Base-by-base conservation (phyloP, 2,113 vertebrate species). In the Triplophysa tibetana region DNA sequence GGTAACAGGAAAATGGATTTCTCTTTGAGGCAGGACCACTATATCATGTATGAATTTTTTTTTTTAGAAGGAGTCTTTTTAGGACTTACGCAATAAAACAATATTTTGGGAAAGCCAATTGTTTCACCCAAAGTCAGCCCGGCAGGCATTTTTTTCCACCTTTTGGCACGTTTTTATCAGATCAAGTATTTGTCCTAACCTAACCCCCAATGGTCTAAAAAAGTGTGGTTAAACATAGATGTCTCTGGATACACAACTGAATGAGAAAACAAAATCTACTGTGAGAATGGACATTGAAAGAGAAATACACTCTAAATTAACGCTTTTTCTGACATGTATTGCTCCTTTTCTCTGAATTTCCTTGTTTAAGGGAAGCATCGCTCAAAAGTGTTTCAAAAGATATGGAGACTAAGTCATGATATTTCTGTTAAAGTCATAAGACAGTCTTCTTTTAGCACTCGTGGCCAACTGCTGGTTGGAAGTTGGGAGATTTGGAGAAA, bases 351-450 rank as follows among this genome's bases (percentile, higher is more conserved):
- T 24, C 58, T 61, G 58, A 48, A 48, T 62, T 43, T 75, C 56
- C 33, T 75, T 1, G 24, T 77, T 52, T 33, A 23, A 66, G 50
- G 75, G 62, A 77, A 77, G 62, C 43, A 77, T 23, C 14, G 62
- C 21, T 76, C 48, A 65, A 76, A 52, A 23, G 19, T 23, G 4
- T n/a, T 64, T 75, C 54, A 43, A 3, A 19, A 66, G 24, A 50
- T 67, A 50, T 19, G 14, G 43, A 60, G 13, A 23, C 82, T 83
- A 92, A 68, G 87, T 84, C 80, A 77, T 43, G 12, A 86, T 19
- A 82, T 88, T 91, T 50, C 87, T 90, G 90, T 91, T 92, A 84
- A 88, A 66, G 86, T 93, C 92, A 7, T 88, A 92, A 0, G 92
- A 92, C 68, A 92, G 85, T 65, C 89, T 90, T 56, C 91, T 86